phyloP scores from a whole-genome alignment of 2,888 invertebrate genomes.

The Pinctada fucata region DNA sequence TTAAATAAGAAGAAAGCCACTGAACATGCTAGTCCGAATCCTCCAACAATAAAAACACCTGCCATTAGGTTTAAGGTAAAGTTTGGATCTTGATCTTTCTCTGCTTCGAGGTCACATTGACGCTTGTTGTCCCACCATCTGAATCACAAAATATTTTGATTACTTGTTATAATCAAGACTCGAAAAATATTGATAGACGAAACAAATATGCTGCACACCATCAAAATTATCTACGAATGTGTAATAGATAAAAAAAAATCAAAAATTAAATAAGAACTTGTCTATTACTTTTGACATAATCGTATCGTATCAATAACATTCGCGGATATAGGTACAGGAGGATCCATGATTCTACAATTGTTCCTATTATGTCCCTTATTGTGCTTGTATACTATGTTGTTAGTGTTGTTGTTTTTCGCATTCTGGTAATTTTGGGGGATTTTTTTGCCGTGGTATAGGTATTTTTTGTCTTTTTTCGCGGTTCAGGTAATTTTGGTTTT shows the following conservation, averaged over 20 bases:
- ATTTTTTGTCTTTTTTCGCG: no score
- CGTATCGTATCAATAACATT: no score
- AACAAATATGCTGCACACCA: not conserved
- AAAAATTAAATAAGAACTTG: not conserved
- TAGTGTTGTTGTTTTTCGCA: no score
- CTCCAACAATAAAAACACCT: constrained; percentile 69
- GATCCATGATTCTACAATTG: no score
- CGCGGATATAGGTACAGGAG: no score
- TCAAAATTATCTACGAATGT: not conserved
- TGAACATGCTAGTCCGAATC: constrained; percentile 62
- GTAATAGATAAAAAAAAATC: not conserved
- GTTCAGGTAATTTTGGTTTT: no score
- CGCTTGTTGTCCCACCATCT: constrained; percentile 72
- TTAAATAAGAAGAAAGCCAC: constrained; percentile 65
- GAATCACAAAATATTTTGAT: constrained; percentile 12
- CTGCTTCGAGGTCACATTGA: constrained; percentile 54
- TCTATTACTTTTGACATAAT: no score
- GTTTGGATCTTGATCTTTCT: constrained; percentile 52
- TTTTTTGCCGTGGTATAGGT: no score
- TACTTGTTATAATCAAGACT: not conserved
- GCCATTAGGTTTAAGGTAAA: constrained; percentile 66
- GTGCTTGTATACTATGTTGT: no score
- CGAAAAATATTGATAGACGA: not conserved
- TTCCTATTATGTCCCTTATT: no score
- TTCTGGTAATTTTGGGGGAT: no score